These are phyloP conservation scores for Pollicipes pollicipes DNA, from an alignment of 1,140 invertebrate species.

Conservation along the genomic window DNA sequence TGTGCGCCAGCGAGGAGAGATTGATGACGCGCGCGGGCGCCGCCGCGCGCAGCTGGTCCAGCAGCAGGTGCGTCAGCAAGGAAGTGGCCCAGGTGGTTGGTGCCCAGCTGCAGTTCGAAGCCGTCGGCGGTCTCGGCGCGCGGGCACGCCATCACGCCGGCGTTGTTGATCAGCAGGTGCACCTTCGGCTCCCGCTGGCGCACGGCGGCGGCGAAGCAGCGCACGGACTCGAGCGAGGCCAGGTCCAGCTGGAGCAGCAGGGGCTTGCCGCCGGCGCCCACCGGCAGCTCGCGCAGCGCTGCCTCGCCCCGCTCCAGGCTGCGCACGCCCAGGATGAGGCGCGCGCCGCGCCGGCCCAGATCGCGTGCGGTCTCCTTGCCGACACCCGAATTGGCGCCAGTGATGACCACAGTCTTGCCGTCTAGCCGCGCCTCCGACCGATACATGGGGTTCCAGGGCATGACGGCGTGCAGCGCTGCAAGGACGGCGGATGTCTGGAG, in stretches of 20 bases:
- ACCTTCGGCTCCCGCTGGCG: constrained; percentile 21
- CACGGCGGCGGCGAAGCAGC: constrained; percentile 19
- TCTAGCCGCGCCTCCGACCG: constrained; percentile 31
- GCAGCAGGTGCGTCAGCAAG: constrained; percentile 57
- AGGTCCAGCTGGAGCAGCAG: constrained; percentile 12
- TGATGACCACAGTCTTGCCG: constrained; percentile 77
- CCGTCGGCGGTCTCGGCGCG: constrained; percentile 49
- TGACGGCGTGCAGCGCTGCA: no score
- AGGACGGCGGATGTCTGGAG: no score
- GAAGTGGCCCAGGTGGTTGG: constrained; percentile 67
- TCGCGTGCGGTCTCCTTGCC: constrained; percentile 38
- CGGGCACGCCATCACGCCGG: constrained; percentile 23
- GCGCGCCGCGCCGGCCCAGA: constrained; percentile 30
- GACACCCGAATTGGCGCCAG: constrained; percentile 63
- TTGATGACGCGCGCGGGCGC: constrained; percentile 30
- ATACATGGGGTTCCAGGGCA: neutral
- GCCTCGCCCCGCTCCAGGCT: constrained; percentile 4
- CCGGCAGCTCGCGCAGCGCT: constrained; percentile 2
- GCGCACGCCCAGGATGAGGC: constrained; percentile 8
- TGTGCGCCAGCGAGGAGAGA: constrained; percentile 27
- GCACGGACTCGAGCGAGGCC: constrained; percentile 8
- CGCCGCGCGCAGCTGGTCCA: constrained; percentile 43
- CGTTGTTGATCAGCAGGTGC: constrained; percentile 33
- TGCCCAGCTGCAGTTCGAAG: constrained; percentile 62
- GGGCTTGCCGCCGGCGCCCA: neutral